phyloP scores from a whole-genome alignment of 1,140 invertebrate species.

The Neodiprion lecontei region DNA sequence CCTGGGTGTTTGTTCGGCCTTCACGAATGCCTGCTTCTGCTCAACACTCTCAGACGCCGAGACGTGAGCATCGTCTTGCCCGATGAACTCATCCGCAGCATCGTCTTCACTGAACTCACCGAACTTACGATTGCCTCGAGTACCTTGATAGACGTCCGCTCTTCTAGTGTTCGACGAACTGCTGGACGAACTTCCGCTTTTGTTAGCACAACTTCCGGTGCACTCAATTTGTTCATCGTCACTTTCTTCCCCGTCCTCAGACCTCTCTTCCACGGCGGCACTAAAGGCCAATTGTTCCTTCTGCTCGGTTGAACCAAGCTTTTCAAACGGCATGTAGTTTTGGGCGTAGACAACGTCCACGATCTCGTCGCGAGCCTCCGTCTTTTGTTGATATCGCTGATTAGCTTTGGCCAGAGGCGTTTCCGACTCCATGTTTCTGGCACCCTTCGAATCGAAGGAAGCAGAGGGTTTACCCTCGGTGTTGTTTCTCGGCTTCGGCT shows the following conservation, averaged over 20 bases:
- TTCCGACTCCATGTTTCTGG: too few relatives aligned
- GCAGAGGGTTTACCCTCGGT: neutral
- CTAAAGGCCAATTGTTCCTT: neutral
- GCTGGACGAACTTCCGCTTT: neutral
- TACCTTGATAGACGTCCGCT: neutral
- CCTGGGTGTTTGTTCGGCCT: neutral
- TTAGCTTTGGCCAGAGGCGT: neutral
- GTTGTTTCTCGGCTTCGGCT: constrained; percentile 28
- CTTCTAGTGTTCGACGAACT: neutral
- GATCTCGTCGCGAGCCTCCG: too few relatives aligned
- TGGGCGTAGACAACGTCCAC: neutral
- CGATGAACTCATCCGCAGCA: neutral
- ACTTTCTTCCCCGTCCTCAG: neutral
- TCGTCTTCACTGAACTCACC: neutral
- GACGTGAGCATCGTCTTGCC: constrained; percentile 9
- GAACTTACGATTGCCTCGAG: neutral
- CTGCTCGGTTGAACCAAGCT: neutral
- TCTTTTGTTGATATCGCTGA: too few relatives aligned
- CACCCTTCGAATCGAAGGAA: neutral
- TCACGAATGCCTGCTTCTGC: constrained; percentile 9
- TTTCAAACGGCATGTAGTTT: neutral
- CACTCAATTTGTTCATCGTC: neutral
- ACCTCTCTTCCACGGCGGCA: neutral
- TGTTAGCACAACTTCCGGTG: neutral
- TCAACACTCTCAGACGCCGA: constrained; percentile 30